Base-by-base conservation (phyloP, 2,113 vertebrate genomes). In the Corynorhinus townsendii region DNA sequence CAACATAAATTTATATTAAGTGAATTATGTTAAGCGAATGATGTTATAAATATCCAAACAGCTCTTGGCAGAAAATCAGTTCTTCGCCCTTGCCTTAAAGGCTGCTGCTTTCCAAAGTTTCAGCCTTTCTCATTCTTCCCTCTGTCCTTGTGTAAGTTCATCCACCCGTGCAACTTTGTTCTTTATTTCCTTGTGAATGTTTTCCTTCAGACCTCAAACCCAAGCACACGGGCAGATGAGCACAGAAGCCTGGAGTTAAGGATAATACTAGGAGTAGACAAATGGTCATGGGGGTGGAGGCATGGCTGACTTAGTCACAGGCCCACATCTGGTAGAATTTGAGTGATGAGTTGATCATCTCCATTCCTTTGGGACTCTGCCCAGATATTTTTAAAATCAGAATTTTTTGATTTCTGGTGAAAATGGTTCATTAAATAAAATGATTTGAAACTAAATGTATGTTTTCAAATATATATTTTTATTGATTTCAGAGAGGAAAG, bases 351-450 rank as follows among this genome's bases (percentile, higher is more conserved):
- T 35, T 22, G 54, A 49, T 62, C 33, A 35, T 38, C 12, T 62
- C 35, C 24, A 26, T 66, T 64, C 2, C 26, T 76, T 26, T 40
- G 73, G 35, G 80, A 69, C 87, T 59, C 73, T 79, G 24, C 11
- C 52, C 68, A 93, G 62, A 62, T 59, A 71, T 47, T 28, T 81
- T 95, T 84, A n/a, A 68, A 68, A 45, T 92, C 69, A 96, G 64
- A 68, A 19, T 66, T 66, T 88, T 85, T 49, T 17, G 14, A 83
- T 90, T 90, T 82, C 52, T 47, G 45, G 43, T 52, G 45, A 54
- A 76, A 89, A 52, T 56, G 35, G 20, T 30, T 45, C 43, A 64
- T 86, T 20, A 66, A 86, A 45, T 86, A 68, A 80, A 90, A 92
- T 28, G 80, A 80, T 71, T 77, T 72, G 52, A 85, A 95, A 76